phyloP scores from a whole-genome alignment of 2,888 invertebrate species.

The Ypsolopha scabrella region DNA sequence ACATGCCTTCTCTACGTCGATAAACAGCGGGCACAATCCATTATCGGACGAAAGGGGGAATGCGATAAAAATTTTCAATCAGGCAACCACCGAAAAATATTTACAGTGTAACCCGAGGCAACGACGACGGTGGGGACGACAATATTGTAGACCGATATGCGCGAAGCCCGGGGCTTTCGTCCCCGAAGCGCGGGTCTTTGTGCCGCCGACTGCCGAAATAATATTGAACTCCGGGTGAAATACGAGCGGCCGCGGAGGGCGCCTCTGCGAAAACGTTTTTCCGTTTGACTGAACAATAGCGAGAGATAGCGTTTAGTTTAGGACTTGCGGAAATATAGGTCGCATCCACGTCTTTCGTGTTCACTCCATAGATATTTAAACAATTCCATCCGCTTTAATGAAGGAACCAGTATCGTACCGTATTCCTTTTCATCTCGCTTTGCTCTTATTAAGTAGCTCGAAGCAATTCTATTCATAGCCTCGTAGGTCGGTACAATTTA shows the following conservation, averaged over 20 bases:
- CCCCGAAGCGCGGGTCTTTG: neutral
- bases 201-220: constrained; percentile 49
- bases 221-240: constrained; percentile 65
- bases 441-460: neutral
- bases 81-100: constrained; percentile 64
- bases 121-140: constrained; percentile 49
- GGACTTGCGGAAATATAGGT: constrained; percentile 25
- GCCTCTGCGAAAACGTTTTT: constrained; percentile 59
- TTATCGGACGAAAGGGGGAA: constrained; percentile 52
- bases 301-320: constrained; percentile 39
- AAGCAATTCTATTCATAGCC: constrained; percentile 23
- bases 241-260: constrained; percentile 59
- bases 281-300: constrained; percentile 57
- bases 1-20: constrained; percentile 4
- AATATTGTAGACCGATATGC: constrained; percentile 61
- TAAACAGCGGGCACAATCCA: constrained; percentile 45
- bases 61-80: constrained; percentile 67
- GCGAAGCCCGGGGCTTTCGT: constrained; percentile 45
- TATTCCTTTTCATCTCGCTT: constrained; percentile 6
- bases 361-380: neutral
- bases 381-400: too few relatives aligned
- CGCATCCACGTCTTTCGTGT: constrained; percentile 3
- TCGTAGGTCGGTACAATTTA: constrained; percentile 21
- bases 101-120: constrained; percentile 66
- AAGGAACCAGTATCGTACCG: neutral